Evolutionary conservation across 2,797 vertebrate genomes (phyloP).

Genomic region (Nyctibius grandis): DNA sequence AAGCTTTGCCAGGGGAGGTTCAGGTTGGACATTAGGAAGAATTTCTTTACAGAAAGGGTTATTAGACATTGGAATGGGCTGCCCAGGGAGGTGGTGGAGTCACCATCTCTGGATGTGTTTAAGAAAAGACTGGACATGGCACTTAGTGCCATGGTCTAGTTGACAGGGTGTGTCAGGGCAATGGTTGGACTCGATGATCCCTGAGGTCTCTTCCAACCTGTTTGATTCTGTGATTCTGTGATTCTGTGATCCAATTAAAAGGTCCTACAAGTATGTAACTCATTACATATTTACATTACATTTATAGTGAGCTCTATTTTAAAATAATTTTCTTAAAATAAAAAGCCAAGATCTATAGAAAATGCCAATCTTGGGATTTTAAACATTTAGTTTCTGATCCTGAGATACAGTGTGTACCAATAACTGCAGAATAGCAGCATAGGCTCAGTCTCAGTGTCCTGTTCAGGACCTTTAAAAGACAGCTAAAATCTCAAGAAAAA

Average conservation of each 20-base stretch:
- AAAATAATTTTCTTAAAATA: background rate
- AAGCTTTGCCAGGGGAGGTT: no score
- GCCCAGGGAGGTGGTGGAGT: no score
- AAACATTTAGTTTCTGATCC: background rate
- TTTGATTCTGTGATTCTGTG: no score
- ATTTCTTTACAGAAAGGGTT: no score
- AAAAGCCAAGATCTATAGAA: background rate
- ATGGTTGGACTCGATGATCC: no score
- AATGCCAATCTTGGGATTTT: background rate
- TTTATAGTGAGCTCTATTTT: background rate
- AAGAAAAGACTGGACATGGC: no score
- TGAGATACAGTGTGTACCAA: background rate
- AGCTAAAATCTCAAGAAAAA: background rate
- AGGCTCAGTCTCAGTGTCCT: background rate
- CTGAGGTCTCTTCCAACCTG: no score
- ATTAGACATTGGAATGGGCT: no score
- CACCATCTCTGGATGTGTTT: no score
- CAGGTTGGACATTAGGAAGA: no score
- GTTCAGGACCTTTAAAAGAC: background rate
- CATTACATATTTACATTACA: background rate
- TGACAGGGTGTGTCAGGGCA: no score
- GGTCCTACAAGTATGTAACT: background rate
- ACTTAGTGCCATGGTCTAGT: no score
- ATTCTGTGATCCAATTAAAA: background rate
- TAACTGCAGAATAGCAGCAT: background rate